Conservation (phyloP, 2,113 vertebrate genomes). For the Panthera tigris region DNA sequence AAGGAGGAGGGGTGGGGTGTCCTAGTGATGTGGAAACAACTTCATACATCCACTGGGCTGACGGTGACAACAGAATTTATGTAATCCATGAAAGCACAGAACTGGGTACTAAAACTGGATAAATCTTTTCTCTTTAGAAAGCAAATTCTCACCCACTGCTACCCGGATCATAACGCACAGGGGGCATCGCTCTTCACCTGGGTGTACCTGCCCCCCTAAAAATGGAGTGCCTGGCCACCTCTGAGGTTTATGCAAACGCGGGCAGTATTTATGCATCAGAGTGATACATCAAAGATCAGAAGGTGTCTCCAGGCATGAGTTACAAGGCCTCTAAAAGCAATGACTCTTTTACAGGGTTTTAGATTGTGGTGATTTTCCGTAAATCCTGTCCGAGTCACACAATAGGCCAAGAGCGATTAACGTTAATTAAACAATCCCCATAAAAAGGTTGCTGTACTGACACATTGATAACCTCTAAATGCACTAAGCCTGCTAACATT, state of each 20-base stretch:
- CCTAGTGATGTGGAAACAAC: background rate
- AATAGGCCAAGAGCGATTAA: slow-evolving; percentile 77
- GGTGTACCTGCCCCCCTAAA: background rate
- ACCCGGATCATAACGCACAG: background rate
- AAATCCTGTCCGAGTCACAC: slow-evolving; percentile 73
- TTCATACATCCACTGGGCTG: background rate
- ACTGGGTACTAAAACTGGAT: slow-evolving; percentile 56
- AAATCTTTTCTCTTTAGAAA: slow-evolving; percentile 69
- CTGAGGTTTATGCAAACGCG: slow-evolving; percentile 64
- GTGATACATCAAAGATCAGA: slow-evolving; percentile 39
- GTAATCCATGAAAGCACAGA: background rate
- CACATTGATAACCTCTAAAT: slow-evolving; percentile 74
- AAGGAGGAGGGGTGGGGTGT: background rate
- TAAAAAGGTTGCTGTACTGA: slow-evolving; percentile 66
- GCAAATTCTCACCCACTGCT: slow-evolving; percentile 58
- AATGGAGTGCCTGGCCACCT: slow-evolving; percentile 53
- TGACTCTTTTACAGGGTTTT: slow-evolving; percentile 61
- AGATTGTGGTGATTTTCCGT: slow-evolving; percentile 72
- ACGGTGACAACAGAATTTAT: slow-evolving; percentile 67
- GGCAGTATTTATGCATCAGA: slow-evolving; percentile 43
- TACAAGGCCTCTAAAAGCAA: slow-evolving; percentile 69
- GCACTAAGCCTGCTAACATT: slow-evolving; percentile 60
- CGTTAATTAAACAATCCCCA: slow-evolving; percentile 79
- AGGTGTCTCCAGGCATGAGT: slow-evolving; percentile 64
- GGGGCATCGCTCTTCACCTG: slow-evolving; percentile 11